Evolutionary conservation across 2,888 invertebrate genomes (phyloP).

Genomic region (Netelia melanura): DNA sequence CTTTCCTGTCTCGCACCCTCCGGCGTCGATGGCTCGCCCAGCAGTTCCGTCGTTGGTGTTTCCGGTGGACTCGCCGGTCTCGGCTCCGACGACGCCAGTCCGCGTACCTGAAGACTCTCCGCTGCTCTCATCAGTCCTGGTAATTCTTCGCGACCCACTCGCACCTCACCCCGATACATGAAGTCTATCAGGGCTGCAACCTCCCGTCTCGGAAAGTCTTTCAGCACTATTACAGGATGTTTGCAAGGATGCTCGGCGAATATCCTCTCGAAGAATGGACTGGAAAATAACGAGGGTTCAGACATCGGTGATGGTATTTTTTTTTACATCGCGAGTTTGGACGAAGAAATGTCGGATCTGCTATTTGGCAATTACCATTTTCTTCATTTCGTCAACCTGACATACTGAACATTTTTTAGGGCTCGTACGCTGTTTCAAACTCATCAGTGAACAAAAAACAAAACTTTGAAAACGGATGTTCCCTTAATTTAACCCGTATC

Average conservation of each 20-base stretch:
- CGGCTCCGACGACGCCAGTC: slow-evolving; percentile 88
- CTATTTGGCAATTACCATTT: no score
- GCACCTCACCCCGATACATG: slow-evolving; percentile 97
- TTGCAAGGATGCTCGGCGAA: slow-evolving; percentile 97
- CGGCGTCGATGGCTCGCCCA: slow-evolving; percentile 87
- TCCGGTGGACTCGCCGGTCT: slow-evolving; percentile 85
- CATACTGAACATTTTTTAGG: no score
- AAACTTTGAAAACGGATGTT: no score
- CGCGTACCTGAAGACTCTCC: slow-evolving; percentile 93
- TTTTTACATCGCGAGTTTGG: background rate
- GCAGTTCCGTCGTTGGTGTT: slow-evolving; percentile 83
- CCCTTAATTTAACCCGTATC: no score
- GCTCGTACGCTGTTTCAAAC: no score
- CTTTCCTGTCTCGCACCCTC: slow-evolving; percentile 82
- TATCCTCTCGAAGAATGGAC: slow-evolving; percentile 95
- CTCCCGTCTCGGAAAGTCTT: slow-evolving; percentile 95
- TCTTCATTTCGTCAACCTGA: no score
- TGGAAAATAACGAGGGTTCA: slow-evolving; percentile 84
- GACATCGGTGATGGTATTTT: slow-evolving; percentile 10
- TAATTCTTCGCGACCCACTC: slow-evolving; percentile 94
- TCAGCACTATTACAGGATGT: slow-evolving; percentile 96
- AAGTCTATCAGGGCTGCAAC: slow-evolving; percentile 96
- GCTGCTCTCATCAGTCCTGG: slow-evolving; percentile 94
- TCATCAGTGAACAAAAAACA: no score
- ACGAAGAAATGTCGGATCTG: background rate